Conservation (phyloP, 2,888 invertebrate genomes). For the Phlogophora meticulosa region DNA sequence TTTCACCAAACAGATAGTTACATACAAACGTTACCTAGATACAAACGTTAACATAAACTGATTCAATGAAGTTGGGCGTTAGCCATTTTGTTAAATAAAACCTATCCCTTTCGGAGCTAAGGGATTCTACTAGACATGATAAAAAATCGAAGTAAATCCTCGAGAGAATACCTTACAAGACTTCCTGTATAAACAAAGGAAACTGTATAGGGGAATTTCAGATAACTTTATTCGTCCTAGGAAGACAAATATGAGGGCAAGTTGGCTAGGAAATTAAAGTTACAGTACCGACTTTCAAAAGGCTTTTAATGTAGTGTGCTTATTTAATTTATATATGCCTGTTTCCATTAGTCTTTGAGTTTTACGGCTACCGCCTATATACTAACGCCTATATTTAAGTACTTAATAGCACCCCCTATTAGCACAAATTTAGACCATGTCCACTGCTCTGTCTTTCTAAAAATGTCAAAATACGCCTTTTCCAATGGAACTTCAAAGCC, state of each 20-base stretch:
- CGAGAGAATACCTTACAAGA: conserved; percentile 43
- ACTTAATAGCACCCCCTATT: too few relatives aligned
- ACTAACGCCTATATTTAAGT: too few relatives aligned
- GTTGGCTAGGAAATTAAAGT: conserved; percentile 37
- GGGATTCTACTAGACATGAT: conserved; percentile 50
- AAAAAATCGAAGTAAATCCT: conserved; percentile 52
- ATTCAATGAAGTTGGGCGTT: conserved; percentile 15
- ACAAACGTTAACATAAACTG: neutral
- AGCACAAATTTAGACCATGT: neutral
- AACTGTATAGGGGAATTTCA: conserved; percentile 36
- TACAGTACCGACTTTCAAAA: conserved; percentile 6
- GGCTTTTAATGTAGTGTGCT: neutral
- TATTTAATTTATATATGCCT: neutral
- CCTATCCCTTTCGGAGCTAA: conserved; percentile 25
- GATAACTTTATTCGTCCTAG: conserved; percentile 41
- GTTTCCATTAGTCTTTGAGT: too few relatives aligned
- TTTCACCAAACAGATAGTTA: too few relatives aligned
- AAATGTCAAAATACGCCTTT: neutral
- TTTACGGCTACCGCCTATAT: too few relatives aligned
- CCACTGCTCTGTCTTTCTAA: neutral
- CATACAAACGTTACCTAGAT: neutral
- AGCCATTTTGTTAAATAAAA: conserved; percentile 33
- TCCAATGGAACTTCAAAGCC: too few relatives aligned
- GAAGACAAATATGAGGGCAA: conserved; percentile 44
- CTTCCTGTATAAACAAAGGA: conserved; percentile 50